Base-by-base conservation (phyloP, 2,888 invertebrate species). In the Meandrusa payeni region DNA sequence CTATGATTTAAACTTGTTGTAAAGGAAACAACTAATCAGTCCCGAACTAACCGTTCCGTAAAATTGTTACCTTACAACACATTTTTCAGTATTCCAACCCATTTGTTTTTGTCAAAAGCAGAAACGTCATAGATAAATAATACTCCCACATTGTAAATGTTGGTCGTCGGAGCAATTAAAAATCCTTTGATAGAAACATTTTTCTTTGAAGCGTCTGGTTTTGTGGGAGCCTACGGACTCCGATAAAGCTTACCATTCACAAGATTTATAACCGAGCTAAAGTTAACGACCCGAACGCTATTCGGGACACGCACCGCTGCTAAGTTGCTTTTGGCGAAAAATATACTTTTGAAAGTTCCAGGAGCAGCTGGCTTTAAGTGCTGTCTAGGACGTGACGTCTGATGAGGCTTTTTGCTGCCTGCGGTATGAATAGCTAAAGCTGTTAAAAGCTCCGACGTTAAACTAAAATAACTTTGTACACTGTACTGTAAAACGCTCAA, bases 211-310 rank as follows among this genome's bases (percentile, higher is more conserved):
- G 70, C 67, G 61, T 69, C 63, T 61, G 66, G 67, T 69, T 66
- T 69, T 66, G 71, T 68, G 69, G 60, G 59, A 59, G 61, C 53
- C 55, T 66, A 68, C 67, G 62, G 58, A 66, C 61, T 64, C 61
- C 71, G 64, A 77, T 80, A 76, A 78, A 73, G 65, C 61, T 60
- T 60, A 60, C 70, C 64, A 73, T 81, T 77, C 67, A 60, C 50
- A 54, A 79, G 80, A 82, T 83, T 83, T 85, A 85, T 72, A 74
- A 73, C 76, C 58, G 57, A 67, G 71, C 70, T 64, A 70, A 79
- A 76, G 70, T 80, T 80, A 79, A 81, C 71, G 77, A 72, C 69
- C 70, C 61, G 55, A 64, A 71, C 64, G 61, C 70, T 68, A 74
- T 81, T 78, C 72, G 63, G 66, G 68, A 68, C 77, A 77, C 78